Evolutionary conservation across 2,797 vertebrate species (phyloP).

Genomic region (Lemur catta): DNA sequence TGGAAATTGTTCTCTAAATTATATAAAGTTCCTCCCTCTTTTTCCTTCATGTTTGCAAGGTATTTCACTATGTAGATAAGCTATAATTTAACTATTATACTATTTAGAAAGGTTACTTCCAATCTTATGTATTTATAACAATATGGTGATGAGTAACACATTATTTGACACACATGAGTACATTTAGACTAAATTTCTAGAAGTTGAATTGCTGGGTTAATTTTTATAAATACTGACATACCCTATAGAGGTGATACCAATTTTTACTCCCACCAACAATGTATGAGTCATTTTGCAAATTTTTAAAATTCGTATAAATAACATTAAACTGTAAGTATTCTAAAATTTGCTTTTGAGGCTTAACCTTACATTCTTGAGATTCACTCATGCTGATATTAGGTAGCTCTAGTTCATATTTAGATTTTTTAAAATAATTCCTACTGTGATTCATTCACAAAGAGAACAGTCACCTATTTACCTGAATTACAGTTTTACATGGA

Average conservation of each 20-base stretch:
- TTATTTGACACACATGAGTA: background rate
- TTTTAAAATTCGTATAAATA: conserved; percentile 9
- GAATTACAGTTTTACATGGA: conserved; percentile 18
- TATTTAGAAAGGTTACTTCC: background rate
- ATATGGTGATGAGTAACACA: background rate
- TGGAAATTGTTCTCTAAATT: conserved; percentile 21
- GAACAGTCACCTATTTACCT: background rate
- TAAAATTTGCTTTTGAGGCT: conserved; percentile 10
- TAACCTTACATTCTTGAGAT: background rate
- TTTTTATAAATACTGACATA: conserved; percentile 5
- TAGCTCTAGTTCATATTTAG: background rate
- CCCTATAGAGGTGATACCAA: background rate
- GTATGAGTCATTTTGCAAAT: background rate
- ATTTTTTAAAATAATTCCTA: conserved; percentile 17
- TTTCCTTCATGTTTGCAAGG: background rate
- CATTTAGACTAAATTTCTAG: background rate
- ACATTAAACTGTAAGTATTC: background rate
- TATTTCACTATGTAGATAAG: background rate
- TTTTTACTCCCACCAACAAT: background rate
- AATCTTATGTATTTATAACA: background rate
- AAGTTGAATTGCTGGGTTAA: background rate
- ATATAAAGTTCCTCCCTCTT: background rate
- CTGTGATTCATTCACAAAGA: background rate
- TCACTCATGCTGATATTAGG: background rate
- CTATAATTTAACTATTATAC: background rate